phyloP scores from a whole-genome alignment of 2,113 vertebrate genomes.

The Lonchura striata region DNA sequence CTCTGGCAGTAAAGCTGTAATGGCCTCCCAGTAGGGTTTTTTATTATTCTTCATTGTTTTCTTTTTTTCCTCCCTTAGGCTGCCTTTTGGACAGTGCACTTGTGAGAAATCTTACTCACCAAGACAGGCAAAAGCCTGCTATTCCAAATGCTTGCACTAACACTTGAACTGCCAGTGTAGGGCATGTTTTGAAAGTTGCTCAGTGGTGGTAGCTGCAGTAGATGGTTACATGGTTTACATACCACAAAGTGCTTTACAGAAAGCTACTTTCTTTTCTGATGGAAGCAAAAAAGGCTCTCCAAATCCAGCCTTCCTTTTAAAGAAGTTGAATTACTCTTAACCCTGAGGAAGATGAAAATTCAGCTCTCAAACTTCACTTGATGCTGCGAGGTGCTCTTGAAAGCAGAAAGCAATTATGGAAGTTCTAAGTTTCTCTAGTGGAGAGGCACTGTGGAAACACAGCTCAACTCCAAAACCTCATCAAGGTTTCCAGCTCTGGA shows the following conservation, averaged over 20 bases:
- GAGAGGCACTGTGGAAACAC: neutral
- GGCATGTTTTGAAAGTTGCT: neutral
- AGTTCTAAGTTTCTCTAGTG: neutral
- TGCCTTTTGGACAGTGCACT: neutral
- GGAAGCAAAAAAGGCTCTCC: neutral
- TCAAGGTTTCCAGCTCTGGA: neutral
- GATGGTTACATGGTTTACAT: neutral
- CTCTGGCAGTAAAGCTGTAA: constrained; percentile 39
- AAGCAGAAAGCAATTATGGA: neutral
- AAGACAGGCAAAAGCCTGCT: neutral
- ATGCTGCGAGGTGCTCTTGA: neutral
- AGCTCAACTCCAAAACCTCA: neutral
- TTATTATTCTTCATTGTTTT: neutral
- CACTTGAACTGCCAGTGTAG: neutral
- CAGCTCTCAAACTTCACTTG: neutral
- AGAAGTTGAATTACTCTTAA: neutral
- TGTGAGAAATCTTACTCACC: neutral
- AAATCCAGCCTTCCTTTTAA: neutral
- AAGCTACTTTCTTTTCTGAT: neutral
- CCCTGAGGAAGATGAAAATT: neutral
- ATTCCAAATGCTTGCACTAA: no score
- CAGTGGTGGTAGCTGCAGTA: no score
- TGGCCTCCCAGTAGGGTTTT: neutral
- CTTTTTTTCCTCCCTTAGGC: neutral
- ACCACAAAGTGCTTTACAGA: neutral